Percentiles rank a stretch among this genome's conserved stretches.
Evolutionary conservation across 2,113 vertebrate species (phyloP).

Genomic region (Engraulis encrasicolus): DNA sequence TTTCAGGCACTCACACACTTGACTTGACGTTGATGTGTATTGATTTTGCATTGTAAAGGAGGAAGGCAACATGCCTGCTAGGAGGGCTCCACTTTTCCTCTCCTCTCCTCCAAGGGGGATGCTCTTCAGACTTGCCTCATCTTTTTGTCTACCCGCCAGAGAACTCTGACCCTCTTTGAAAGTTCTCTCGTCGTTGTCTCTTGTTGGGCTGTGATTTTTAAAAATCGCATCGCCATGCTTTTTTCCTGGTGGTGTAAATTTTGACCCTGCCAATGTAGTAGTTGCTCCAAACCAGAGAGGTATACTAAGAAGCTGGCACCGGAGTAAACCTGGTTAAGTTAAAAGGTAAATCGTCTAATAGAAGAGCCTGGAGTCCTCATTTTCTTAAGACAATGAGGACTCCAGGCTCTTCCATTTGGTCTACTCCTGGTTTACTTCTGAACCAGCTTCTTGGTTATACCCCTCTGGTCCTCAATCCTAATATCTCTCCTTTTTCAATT

Average conservation of each 20-base stretch:
- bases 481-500: too few relatives aligned
- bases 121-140: not conserved
- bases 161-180: not conserved
- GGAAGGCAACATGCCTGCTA: not conserved
- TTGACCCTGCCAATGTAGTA: not conserved
- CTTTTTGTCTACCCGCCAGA: too few relatives aligned
- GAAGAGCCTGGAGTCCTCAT: too few relatives aligned
- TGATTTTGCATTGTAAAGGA: too few relatives aligned
- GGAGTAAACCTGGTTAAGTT: too few relatives aligned
- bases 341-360: too few relatives aligned
- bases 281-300: not conserved
- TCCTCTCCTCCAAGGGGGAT: not conserved
- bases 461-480: not conserved
- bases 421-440: too few relatives aligned
- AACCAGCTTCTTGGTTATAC: too few relatives aligned
- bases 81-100: not conserved
- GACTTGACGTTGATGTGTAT: not conserved
- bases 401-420: too few relatives aligned
- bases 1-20: conserved; percentile 18
- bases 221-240: not conserved
- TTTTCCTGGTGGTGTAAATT: not conserved
- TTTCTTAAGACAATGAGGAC: too few relatives aligned
- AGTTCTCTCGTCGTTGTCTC: not conserved
- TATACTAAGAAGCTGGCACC: too few relatives aligned
- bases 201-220: too few relatives aligned